Percentiles rank a stretch among this genome's conserved stretches.
phyloP scores from a whole-genome alignment of 2,797 vertebrate genomes.

The Eptatretus atami region DNA sequence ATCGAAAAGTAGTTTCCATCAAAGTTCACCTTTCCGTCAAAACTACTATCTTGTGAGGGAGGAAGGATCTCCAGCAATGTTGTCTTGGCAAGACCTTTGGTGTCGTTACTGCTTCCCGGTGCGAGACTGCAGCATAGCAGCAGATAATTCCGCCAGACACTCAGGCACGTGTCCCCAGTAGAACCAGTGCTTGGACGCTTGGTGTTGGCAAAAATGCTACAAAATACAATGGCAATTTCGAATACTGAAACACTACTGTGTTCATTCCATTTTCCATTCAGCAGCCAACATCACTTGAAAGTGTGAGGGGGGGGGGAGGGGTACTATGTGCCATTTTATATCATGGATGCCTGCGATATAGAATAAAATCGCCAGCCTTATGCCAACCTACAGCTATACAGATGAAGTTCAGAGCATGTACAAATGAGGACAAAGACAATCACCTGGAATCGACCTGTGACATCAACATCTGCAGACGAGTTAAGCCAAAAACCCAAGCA shows the following conservation, averaged over 20 bases:
- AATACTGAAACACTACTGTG: too few relatives aligned
- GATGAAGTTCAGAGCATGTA: background rate
- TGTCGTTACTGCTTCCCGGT: slow-evolving; percentile 24
- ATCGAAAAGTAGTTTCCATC: too few relatives aligned
- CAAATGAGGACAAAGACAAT: slow-evolving; percentile 13
- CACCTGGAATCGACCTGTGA: slow-evolving; percentile 97
- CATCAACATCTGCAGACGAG: slow-evolving; percentile 60
- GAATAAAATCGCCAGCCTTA: too few relatives aligned
- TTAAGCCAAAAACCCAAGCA: slow-evolving; percentile 85
- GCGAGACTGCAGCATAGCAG: slow-evolving; percentile 90
- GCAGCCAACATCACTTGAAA: too few relatives aligned
- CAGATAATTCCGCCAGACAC: slow-evolving; percentile 92
- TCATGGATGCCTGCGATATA: too few relatives aligned
- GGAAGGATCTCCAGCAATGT: slow-evolving; percentile 94
- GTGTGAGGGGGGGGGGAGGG: too few relatives aligned
- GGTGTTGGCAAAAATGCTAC: slow-evolving; percentile 81
- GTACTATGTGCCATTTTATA: too few relatives aligned
- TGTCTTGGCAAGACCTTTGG: slow-evolving; percentile 39
- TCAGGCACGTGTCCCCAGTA: slow-evolving; percentile 65
- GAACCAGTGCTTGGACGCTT: slow-evolving; percentile 74
- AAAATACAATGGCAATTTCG: too few relatives aligned
- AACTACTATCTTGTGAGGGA: slow-evolving; percentile 83
- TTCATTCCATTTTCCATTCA: too few relatives aligned
- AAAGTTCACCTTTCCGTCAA: slow-evolving; percentile 54
- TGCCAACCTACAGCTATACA: too few relatives aligned